Evolutionary conservation across 2,113 vertebrate species (phyloP).

Genomic region (Melanocharis versteri): DNA sequence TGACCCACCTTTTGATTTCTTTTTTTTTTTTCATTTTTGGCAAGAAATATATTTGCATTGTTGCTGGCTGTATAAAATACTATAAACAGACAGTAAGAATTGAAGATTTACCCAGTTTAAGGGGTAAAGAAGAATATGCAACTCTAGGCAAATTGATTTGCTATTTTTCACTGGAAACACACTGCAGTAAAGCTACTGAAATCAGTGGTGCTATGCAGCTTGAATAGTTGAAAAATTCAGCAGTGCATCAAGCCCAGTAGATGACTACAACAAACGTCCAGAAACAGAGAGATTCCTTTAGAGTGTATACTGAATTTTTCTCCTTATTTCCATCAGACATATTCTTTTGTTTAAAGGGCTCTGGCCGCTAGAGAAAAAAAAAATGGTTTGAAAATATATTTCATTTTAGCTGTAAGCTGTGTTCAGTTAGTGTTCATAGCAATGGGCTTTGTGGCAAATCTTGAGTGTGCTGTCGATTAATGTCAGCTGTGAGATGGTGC

Average conservation of each 20-base stretch:
- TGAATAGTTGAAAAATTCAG: neutral
- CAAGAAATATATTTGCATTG: neutral
- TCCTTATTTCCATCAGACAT: neutral
- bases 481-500: neutral
- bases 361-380: neutral
- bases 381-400: neutral
- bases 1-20: fast-evolving
- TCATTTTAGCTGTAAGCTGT: neutral
- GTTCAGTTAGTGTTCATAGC: neutral
- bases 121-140: neutral
- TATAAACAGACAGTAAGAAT: neutral
- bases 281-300: neutral
- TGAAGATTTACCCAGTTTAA: neutral
- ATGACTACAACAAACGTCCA: neutral
- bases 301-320: neutral
- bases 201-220: neutral
- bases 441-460: neutral
- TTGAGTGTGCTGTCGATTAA: neutral
- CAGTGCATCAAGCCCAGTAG: neutral
- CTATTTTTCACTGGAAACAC: neutral
- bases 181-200: neutral
- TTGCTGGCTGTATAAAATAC: neutral
- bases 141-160: neutral
- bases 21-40: neutral
- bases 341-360: neutral